These are phyloP conservation scores for Melopsittacus undulatus DNA, from an alignment of 2,797 vertebrate genomes.

Conservation along the genomic window DNA sequence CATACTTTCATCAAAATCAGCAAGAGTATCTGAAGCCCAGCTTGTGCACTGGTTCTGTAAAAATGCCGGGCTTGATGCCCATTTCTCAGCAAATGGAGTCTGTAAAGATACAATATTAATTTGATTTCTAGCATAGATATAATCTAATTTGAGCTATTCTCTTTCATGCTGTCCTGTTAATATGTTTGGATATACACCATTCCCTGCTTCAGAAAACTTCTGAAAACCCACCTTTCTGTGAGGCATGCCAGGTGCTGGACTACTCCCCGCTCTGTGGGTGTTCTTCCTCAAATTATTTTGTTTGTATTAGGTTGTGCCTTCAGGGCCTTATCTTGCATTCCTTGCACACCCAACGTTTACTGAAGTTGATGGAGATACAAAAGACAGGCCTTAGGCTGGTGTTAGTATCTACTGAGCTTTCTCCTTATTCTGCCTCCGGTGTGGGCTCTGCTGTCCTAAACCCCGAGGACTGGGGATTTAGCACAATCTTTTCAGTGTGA, in stretches of 20 bases:
- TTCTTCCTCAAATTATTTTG: conserved; percentile 62
- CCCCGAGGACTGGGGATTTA: background rate
- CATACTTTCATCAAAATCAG: conserved; percentile 6
- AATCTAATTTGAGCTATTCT: conserved; percentile 39
- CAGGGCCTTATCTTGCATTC: conserved; percentile 55
- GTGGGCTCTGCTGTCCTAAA: background rate
- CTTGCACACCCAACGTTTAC: conserved; percentile 31
- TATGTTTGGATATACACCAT: conserved; percentile 44
- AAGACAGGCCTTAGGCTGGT: background rate
- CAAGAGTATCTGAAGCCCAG: background rate
- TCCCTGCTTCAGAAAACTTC: conserved; percentile 52
- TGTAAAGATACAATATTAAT: conserved; percentile 33
- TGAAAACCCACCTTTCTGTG: conserved; percentile 59
- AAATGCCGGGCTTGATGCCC: background rate
- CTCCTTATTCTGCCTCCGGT: background rate
- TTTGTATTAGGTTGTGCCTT: conserved; percentile 39
- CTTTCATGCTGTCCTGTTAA: conserved; percentile 57
- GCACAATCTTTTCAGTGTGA: background rate
- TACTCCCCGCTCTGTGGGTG: conserved; percentile 43
- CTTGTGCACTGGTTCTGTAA: background rate
- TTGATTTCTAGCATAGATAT: conserved; percentile 51
- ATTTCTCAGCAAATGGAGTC: background rate
- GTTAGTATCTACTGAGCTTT: background rate
- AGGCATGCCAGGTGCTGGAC: conserved; percentile 61
- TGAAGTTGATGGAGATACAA: conserved; percentile 4